A percentile compares a stretch with the other conserved stretches of the same genome.
Conservation (phyloP, 2,113 vertebrate genomes). For the Monopterus albus region DNA sequence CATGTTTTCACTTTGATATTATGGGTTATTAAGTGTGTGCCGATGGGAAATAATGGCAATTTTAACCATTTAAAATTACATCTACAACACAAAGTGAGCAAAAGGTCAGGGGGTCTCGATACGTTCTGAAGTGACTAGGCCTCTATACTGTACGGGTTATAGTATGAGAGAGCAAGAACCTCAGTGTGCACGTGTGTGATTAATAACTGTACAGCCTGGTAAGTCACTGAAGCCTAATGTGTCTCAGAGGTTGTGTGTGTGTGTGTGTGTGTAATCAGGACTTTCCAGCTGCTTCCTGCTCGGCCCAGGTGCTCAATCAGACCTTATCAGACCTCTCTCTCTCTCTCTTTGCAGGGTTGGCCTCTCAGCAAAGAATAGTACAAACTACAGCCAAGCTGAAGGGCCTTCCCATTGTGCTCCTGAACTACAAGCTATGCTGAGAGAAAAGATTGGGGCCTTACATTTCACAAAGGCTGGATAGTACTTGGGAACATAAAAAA, state of each 20-base stretch:
- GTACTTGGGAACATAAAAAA: too few relatives aligned
- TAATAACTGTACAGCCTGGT: constrained; percentile 26
- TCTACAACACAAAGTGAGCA: too few relatives aligned
- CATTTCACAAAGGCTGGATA: not conserved
- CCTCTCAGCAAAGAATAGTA: constrained; percentile 14
- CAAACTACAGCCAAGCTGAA: not conserved
- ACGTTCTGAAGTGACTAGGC: not conserved
- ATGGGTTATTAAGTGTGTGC: too few relatives aligned
- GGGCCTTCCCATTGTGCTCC: not conserved
- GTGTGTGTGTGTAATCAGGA: constrained; percentile 57
- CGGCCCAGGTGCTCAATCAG: constrained; percentile 67
- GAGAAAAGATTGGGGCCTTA: not conserved
- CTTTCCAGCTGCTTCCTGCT: constrained; percentile 74
- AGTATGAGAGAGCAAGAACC: not conserved
- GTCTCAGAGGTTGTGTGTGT: constrained; percentile 30
- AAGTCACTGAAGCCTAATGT: constrained; percentile 27
- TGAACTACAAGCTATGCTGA: not conserved
- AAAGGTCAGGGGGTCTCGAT: too few relatives aligned
- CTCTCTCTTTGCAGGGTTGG: constrained; percentile 6
- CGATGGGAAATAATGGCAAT: too few relatives aligned
- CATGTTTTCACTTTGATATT: too few relatives aligned
- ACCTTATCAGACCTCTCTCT: constrained; percentile 22
- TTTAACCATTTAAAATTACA: too few relatives aligned
- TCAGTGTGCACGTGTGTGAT: constrained; percentile 13
- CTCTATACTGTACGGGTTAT: constrained; percentile 17